A percentile compares a stretch with the other conserved stretches of the same genome.
These are phyloP conservation scores for Aldabrachelys gigantea DNA, from an alignment of 2,113 vertebrate genomes.

Conservation along the genomic window DNA sequence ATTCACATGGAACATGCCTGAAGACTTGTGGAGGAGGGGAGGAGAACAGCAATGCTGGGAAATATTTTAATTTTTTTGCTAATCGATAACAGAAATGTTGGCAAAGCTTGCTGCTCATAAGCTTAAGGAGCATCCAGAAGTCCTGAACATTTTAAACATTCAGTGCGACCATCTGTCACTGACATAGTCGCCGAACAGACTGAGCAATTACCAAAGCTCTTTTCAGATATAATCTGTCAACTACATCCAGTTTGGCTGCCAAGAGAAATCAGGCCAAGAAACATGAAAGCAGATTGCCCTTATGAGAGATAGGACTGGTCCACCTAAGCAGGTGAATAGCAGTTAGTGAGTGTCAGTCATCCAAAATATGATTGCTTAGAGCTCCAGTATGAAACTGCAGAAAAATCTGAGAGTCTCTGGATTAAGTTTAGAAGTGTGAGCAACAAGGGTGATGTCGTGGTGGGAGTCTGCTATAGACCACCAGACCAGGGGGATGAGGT, in stretches of 20 bases:
- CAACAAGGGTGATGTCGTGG: no score
- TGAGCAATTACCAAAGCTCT: constrained; percentile 78
- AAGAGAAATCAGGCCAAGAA: constrained; percentile 66
- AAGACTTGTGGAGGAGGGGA: neutral
- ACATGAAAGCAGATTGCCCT: constrained; percentile 54
- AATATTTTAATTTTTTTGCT: constrained; percentile 53
- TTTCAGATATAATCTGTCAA: constrained; percentile 79
- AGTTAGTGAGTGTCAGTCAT: neutral
- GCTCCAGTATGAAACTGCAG: no score
- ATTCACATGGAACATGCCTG: neutral
- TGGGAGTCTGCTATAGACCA: no score
- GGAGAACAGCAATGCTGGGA: constrained; percentile 42
- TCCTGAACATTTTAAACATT: constrained; percentile 73
- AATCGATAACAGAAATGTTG: constrained; percentile 69
- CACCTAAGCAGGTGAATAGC: constrained; percentile 39
- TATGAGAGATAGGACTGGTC: constrained; percentile 24
- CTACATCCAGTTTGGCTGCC: constrained; percentile 65
- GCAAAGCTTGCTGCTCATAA: constrained; percentile 58
- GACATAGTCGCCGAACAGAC: constrained; percentile 65
- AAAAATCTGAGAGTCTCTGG: no score
- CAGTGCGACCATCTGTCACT: constrained; percentile 82
- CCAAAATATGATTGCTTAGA: neutral
- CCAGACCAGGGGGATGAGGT: no score
- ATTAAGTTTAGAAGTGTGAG: no score
- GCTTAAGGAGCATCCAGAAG: constrained; percentile 60